Percentiles rank a stretch among this genome's conserved stretches.
Conservation (phyloP, 2,113 vertebrate species). For the Chionomys nivalis region DNA sequence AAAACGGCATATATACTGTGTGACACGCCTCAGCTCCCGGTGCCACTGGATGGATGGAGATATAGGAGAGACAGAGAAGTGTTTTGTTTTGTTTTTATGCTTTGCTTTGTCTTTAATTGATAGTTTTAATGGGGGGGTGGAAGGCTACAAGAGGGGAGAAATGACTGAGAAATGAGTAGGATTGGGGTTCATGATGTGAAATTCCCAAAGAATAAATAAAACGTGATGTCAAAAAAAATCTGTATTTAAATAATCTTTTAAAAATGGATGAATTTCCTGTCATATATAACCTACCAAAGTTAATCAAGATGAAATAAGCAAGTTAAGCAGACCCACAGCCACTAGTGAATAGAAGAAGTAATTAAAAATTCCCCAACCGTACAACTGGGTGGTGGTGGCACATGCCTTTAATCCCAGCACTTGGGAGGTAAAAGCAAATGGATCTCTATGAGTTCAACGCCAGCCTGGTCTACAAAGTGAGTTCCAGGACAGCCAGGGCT, state of each 20-base stretch:
- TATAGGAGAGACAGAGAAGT: neutral
- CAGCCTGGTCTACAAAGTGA: too few relatives aligned
- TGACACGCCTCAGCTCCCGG: neutral
- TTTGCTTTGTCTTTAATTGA: too few relatives aligned
- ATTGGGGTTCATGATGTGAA: neutral
- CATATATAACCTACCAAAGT: neutral
- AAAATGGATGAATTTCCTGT: neutral
- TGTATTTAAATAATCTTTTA: neutral
- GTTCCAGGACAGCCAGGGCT: too few relatives aligned
- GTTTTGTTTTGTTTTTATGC: neutral
- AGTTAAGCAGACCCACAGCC: neutral
- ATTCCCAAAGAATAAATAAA: too few relatives aligned
- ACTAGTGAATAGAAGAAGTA: neutral
- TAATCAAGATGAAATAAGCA: neutral
- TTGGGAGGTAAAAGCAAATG: neutral
- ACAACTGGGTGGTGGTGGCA: too few relatives aligned
- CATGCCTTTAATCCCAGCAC: too few relatives aligned
- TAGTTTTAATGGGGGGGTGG: neutral
- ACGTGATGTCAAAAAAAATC: neutral
- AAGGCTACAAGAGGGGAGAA: neutral
- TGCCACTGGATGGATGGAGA: too few relatives aligned
- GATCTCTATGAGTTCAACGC: too few relatives aligned
- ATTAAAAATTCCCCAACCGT: neutral
- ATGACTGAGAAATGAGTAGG: too few relatives aligned
- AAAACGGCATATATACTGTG: too few relatives aligned